Percentiles rank a stretch among this genome's conserved stretches.
phyloP scores from a whole-genome alignment of 30 jellyfish, hydroid and myxozoan species.

The Hydra vulgaris region DNA sequence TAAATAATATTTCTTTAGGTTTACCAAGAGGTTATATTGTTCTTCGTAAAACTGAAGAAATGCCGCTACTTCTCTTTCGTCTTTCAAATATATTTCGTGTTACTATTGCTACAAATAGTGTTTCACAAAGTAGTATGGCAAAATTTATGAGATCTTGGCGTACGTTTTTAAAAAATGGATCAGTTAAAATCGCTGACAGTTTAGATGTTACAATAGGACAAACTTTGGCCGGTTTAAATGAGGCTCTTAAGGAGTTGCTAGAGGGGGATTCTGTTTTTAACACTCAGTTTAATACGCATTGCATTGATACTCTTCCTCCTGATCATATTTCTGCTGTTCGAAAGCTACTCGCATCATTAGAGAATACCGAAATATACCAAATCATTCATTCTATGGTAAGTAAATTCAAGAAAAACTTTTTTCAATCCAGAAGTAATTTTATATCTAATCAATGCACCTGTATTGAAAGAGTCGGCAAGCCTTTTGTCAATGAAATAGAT shows the following conservation, averaged over 20 bases:
- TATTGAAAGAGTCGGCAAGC: not conserved
- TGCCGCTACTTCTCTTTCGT: constrained; percentile 51
- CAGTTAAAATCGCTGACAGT: not conserved
- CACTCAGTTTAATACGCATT: constrained; percentile 4
- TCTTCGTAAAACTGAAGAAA: constrained; percentile 38
- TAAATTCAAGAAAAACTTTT: constrained; percentile 2
- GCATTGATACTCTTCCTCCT: not conserved
- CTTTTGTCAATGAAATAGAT: not conserved
- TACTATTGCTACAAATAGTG: constrained; percentile 30
- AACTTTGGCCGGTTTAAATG: constrained; percentile 1
- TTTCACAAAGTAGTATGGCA: constrained; percentile 19
- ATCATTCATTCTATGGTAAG: not conserved
- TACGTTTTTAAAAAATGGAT: constrained; percentile 9
- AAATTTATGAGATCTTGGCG: constrained; percentile 46
- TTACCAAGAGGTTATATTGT: constrained; percentile 52
- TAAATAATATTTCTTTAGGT: no score
- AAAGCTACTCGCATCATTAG: constrained; percentile 5
- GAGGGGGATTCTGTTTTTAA: constrained; percentile 14
- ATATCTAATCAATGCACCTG: not conserved
- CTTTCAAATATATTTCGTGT: constrained; percentile 51
- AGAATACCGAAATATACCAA: not conserved
- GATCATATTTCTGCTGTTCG: not conserved
- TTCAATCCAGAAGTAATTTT: not conserved
- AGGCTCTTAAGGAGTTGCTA: not conserved
- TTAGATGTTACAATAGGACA: not conserved